A percentile compares a stretch with the other conserved stretches of the same genome.
Conservation (phyloP, 2,113 vertebrate genomes). For the Amblyopsis rosae region DNA sequence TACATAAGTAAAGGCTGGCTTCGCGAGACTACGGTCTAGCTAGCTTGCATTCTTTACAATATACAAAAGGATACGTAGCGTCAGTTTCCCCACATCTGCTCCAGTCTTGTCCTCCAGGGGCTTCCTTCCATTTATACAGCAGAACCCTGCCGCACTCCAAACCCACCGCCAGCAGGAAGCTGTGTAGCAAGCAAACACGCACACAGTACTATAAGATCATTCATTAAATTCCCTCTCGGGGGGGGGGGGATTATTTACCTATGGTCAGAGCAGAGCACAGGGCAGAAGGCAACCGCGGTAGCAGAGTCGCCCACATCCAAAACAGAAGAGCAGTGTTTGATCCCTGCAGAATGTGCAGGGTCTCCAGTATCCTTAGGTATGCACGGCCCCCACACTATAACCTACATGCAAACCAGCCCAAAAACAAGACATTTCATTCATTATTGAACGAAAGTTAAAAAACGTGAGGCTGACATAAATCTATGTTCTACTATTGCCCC, state of each 20-base stretch:
- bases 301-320: slow-evolving; percentile 89
- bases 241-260: slow-evolving; percentile 71
- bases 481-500: no score
- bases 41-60: no score
- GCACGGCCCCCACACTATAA: slow-evolving; percentile 88
- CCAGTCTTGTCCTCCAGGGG: slow-evolving; percentile 80
- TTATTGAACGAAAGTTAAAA: background rate
- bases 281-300: slow-evolving; percentile 86
- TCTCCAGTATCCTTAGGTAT: slow-evolving; percentile 47
- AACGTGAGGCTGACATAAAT: background rate
- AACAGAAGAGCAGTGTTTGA: slow-evolving; percentile 84
- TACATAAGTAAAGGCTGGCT: no score
- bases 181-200: slow-evolving; percentile 40
- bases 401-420: slow-evolving; percentile 69
- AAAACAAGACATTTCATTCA: background rate
- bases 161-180: slow-evolving; percentile 88
- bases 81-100: slow-evolving; percentile 75
- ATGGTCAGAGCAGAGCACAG: slow-evolving; percentile 67
- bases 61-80: slow-evolving; percentile 79
- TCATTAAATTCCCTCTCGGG: background rate
- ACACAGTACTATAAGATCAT: background rate
- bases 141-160: slow-evolving; percentile 87
- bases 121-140: slow-evolving; percentile 85
- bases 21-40: no score
- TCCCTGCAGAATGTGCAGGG: slow-evolving; percentile 31